phyloP scores from a whole-genome alignment of 2,888 invertebrate genomes.

The Ashinkailepas kermadecensis region DNA sequence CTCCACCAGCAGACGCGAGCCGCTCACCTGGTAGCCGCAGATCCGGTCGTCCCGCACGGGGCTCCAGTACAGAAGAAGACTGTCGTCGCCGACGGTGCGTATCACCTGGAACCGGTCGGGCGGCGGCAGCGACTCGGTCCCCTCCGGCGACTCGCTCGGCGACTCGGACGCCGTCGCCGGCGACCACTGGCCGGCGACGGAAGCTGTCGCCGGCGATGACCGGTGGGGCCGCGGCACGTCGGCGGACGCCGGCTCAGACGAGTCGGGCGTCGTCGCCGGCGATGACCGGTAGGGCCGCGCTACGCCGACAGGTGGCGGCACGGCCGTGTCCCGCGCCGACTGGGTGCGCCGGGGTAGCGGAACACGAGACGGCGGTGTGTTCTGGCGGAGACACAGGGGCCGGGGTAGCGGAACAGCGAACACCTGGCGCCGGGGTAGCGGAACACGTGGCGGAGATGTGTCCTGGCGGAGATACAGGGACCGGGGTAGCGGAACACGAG shows the following conservation, averaged over 20 bases:
- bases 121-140: background rate
- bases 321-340: background rate
- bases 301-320: background rate
- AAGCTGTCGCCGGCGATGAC: background rate
- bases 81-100: background rate
- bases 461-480: too few relatives aligned
- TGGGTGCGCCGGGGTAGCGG: background rate
- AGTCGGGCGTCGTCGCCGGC: background rate
- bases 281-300: conserved; percentile 2
- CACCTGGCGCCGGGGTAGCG: background rate
- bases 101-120: background rate
- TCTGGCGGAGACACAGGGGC: background rate
- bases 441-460: too few relatives aligned
- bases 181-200: too few relatives aligned
- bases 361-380: background rate
- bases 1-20: too few relatives aligned
- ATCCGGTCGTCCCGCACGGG: background rate
- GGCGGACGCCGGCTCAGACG: background rate
- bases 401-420: background rate
- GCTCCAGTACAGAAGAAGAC: conserved; percentile 22
- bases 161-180: background rate
- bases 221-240: background rate
- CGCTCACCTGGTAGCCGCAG: conserved; percentile 8
- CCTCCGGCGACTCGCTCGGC: background rate
- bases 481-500: too few relatives aligned